phyloP scores from a whole-genome alignment of 2,797 vertebrate species.

The Bradypus variegatus region DNA sequence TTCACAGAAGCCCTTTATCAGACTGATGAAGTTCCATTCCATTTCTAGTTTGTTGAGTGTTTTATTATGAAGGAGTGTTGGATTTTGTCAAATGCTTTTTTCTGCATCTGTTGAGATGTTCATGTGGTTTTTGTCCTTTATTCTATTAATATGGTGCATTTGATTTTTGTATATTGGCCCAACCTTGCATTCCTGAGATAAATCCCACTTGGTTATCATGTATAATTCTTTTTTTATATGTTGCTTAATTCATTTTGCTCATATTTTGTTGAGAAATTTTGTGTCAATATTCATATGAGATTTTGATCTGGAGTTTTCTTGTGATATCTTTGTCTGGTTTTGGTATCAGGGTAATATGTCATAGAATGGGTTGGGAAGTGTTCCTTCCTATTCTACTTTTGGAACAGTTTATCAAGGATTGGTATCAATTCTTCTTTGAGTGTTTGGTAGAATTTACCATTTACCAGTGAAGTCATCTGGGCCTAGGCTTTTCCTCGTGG shows the following conservation, averaged over 20 bases:
- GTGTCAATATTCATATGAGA: background rate
- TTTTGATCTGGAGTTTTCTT: conserved; percentile 29
- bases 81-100: conserved; percentile 17
- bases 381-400: background rate
- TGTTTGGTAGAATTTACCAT: background rate
- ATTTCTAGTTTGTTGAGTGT: conserved; percentile 1
- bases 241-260: conserved; percentile 24
- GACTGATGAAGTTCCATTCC: conserved; percentile 3
- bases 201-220: background rate
- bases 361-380: background rate
- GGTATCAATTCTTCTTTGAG: background rate
- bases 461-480: background rate
- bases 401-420: background rate
- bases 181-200: conserved; percentile 1
- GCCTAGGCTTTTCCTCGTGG: background rate
- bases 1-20: background rate
- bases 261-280: conserved; percentile 33
- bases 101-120: conserved; percentile 7
- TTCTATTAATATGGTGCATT: background rate
- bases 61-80: conserved; percentile 22
- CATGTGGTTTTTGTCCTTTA: background rate
- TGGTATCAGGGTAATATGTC: background rate
- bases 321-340: conserved; percentile 27
- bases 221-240: conserved; percentile 10
- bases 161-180: conserved; percentile 1